phyloP scores from a whole-genome alignment of 2,113 vertebrate species.

The Phyllostomus discolor region DNA sequence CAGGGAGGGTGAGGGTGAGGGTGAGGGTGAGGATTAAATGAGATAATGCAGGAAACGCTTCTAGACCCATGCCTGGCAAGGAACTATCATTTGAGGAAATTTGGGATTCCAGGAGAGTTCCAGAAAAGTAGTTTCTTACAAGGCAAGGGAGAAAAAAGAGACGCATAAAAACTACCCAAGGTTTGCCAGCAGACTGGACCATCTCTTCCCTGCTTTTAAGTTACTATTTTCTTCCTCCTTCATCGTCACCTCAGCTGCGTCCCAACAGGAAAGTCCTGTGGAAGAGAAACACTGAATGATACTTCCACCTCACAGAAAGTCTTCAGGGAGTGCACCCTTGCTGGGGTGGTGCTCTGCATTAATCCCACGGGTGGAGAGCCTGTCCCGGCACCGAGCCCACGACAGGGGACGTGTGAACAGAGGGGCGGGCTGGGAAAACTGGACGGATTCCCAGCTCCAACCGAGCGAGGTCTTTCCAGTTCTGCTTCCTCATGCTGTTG shows the following conservation, averaged over 20 bases:
- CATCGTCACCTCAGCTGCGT: background rate
- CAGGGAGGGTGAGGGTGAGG: background rate
- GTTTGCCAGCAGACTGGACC: background rate
- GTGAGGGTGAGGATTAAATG: background rate
- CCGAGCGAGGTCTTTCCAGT: background rate
- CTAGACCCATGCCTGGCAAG: background rate
- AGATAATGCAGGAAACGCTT: background rate
- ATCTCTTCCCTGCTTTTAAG: background rate
- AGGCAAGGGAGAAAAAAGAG: conserved; percentile 10
- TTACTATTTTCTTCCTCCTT: background rate
- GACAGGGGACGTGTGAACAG: background rate
- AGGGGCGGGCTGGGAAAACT: background rate
- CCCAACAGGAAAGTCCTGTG: background rate
- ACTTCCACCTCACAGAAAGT: background rate
- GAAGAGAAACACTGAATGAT: background rate
- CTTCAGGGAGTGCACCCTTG: background rate
- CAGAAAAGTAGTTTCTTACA: background rate
- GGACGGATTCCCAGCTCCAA: conserved; percentile 33
- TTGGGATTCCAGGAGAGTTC: background rate
- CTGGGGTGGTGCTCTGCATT: background rate
- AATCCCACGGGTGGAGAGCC: background rate
- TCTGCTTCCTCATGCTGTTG: conserved; percentile 9
- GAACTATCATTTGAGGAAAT: background rate
- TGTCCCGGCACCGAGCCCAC: background rate
- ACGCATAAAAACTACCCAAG: background rate